These are phyloP conservation scores for Acronicta alni DNA, from an alignment of 2,888 invertebrate species.

Conservation along the genomic window DNA sequence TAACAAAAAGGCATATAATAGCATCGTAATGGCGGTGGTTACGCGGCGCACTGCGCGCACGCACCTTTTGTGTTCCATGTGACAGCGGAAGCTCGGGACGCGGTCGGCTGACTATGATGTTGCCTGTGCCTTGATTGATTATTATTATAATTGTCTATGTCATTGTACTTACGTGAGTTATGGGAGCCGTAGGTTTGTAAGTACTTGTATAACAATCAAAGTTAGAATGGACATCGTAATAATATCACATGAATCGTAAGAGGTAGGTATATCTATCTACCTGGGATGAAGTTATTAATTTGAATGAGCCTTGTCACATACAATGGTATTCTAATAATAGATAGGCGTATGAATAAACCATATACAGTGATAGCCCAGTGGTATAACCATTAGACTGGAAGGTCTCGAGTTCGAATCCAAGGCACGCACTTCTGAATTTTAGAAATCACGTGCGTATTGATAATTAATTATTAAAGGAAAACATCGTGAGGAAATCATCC, in stretches of 20 bases:
- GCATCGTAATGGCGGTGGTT: conserved; percentile 74
- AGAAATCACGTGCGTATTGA: too few species aligned
- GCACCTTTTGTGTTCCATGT: conserved; percentile 64
- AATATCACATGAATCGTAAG: background rate
- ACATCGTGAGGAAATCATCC: too few species aligned
- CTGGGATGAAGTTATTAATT: too few species aligned
- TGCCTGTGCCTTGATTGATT: conserved; percentile 49
- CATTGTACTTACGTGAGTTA: conserved; percentile 26
- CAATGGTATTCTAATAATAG: conserved; percentile 3
- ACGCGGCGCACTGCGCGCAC: conserved; percentile 68
- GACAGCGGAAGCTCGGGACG: conserved; percentile 69
- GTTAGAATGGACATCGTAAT: conserved; percentile 7
- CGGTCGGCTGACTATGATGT: conserved; percentile 54
- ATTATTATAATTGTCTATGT: conserved; percentile 51
- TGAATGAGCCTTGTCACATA: conserved; percentile 11
- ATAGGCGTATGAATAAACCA: too few species aligned
- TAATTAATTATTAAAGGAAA: too few species aligned
- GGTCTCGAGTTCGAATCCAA: too few species aligned
- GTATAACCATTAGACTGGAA: too few species aligned
- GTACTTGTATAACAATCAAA: conserved; percentile 15
- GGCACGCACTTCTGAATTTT: too few species aligned
- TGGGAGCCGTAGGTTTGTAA: conserved; percentile 9
- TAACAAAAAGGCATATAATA: conserved; percentile 85
- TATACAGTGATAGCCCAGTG: too few species aligned
- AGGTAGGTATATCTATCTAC: too few species aligned